Percentiles rank a stretch among this genome's conserved stretches.
phyloP scores from a whole-genome alignment of 2,113 vertebrate species.

The Forbesichthys papilliferus region DNA sequence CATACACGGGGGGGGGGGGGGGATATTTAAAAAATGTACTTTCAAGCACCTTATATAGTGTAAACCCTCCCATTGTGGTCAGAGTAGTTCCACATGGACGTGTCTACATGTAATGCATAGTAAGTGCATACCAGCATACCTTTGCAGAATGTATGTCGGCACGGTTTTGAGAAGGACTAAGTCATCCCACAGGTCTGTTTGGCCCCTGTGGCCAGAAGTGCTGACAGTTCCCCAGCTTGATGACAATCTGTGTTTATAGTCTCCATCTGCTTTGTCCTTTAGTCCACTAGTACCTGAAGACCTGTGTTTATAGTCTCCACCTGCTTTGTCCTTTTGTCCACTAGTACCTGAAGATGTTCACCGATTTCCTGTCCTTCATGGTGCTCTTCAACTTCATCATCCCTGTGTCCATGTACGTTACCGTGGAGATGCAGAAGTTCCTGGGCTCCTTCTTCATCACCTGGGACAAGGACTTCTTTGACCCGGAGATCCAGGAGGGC shows the following conservation, averaged over 20 bases:
- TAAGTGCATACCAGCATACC: too few relatives aligned
- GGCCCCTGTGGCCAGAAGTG: not conserved
- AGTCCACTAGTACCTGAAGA: slow-evolving; percentile 78
- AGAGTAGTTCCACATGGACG: too few relatives aligned
- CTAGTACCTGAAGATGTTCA: slow-evolving; percentile 96
- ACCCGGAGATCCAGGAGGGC: slow-evolving; percentile 90
- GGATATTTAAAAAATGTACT: too few relatives aligned
- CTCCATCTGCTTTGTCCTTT: slow-evolving; percentile 1
- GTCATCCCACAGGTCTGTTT: not conserved
- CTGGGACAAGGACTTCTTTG: slow-evolving; percentile 96
- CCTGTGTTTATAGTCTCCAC: slow-evolving; percentile 37
- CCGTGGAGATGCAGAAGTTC: slow-evolving; percentile 99
- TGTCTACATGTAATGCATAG: too few relatives aligned
- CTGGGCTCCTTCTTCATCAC: slow-evolving; percentile 96
- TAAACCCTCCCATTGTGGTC: too few relatives aligned
- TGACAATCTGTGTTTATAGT: not conserved
- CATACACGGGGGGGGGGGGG: too few relatives aligned
- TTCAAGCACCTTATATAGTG: too few relatives aligned
- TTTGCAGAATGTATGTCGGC: too few relatives aligned
- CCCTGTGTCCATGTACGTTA: slow-evolving; percentile 99
- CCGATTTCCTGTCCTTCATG: slow-evolving; percentile 98
- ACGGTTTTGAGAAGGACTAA: not conserved
- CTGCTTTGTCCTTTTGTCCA: slow-evolving; percentile 16
- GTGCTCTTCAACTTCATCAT: slow-evolving; percentile 99
- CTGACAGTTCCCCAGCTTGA: not conserved